phyloP scores from a whole-genome alignment of 2,113 vertebrate species.

The Caranx melampygus region DNA sequence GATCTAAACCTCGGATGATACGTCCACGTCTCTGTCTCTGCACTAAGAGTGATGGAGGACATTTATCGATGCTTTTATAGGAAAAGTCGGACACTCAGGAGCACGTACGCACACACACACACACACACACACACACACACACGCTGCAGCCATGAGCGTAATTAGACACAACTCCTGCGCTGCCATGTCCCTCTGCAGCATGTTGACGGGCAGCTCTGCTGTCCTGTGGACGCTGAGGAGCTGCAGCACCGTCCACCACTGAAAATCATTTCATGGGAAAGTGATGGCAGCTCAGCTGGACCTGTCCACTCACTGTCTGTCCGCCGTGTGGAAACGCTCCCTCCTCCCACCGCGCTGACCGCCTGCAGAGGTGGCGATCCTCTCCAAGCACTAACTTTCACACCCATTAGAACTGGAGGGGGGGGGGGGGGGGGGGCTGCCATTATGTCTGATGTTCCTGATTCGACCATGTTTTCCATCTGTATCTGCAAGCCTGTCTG shows the following conservation, averaged over 20 bases:
- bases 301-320: constrained; percentile 28
- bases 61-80: too few species aligned
- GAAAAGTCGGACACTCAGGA: too few species aligned
- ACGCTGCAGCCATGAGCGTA: not conserved
- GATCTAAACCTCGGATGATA: too few species aligned
- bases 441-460: not conserved
- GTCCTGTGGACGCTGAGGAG: constrained; percentile 44
- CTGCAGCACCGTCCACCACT: constrained; percentile 30
- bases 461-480: not conserved
- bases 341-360: constrained; percentile 9
- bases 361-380: constrained; percentile 16
- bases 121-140: not conserved
- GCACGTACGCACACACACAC: too few species aligned
- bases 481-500: not conserved
- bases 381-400: not conserved
- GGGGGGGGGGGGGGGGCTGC: too few species aligned
- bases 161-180: constrained; percentile 22
- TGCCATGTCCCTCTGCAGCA: constrained; percentile 41
- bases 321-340: constrained; percentile 4
- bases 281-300: constrained; percentile 53
- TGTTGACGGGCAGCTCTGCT: constrained; percentile 52
- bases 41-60: too few species aligned
- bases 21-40: too few species aligned
- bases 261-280: constrained; percentile 43
- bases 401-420: not conserved